Evolutionary conservation across 2,797 vertebrate species (phyloP).

Genomic region (Melanotaenia trifasciata): DNA sequence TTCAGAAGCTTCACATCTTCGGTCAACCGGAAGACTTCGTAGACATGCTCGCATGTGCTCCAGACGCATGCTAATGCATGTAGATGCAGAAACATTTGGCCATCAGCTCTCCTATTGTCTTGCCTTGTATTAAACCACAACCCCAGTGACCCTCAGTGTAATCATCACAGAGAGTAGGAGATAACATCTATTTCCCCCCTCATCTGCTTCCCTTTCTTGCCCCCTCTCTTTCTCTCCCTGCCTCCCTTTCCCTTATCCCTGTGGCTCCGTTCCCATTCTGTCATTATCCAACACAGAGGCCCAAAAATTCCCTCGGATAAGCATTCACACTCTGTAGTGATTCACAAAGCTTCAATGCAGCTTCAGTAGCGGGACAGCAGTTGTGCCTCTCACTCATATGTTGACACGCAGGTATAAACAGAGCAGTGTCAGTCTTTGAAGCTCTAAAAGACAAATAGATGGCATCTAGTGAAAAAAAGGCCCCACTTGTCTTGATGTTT

Average conservation of each 20-base stretch:
- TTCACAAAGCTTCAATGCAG: conserved; percentile 43
- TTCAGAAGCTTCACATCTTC: conserved; percentile 66
- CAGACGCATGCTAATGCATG: conserved; percentile 46
- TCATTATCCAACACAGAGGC: conserved; percentile 73
- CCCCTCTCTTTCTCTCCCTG: conserved; percentile 32
- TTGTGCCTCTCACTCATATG: conserved; percentile 51
- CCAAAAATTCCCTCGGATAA: conserved; percentile 65
- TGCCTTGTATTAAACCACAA: conserved; percentile 64
- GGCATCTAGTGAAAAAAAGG: conserved; percentile 53
- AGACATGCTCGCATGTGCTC: conserved; percentile 53
- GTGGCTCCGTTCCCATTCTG: conserved; percentile 79
- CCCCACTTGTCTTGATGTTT: conserved; percentile 59
- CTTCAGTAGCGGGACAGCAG: conserved; percentile 36
- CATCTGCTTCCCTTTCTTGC: conserved; percentile 41
- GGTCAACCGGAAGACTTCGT: conserved; percentile 67
- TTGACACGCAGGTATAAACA: conserved; percentile 73
- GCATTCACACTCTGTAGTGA: conserved; percentile 66
- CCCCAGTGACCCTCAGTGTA: conserved; percentile 63
- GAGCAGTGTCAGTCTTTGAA: conserved; percentile 70
- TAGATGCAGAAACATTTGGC: conserved; percentile 42
- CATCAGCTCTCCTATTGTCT: conserved; percentile 56
- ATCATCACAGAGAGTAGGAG: conserved; percentile 60
- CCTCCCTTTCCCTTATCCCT: conserved; percentile 62
- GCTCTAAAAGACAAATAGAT: conserved; percentile 66
- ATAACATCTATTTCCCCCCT: conserved; percentile 73